Base-by-base conservation (phyloP, 1,140 invertebrate genomes). In the Cotesia chilonis region DNA sequence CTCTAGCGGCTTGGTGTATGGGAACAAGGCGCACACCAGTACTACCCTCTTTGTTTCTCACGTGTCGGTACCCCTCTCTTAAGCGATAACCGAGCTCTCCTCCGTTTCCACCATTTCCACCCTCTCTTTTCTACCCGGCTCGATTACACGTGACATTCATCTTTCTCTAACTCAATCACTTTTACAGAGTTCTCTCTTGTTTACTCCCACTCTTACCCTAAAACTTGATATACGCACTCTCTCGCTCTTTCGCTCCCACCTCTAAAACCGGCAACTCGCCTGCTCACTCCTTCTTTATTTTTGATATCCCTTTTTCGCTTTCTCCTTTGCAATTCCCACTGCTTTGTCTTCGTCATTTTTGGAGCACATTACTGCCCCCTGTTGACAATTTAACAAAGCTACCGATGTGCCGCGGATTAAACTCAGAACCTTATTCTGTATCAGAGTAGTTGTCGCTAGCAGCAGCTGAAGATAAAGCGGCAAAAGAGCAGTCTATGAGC, bases 381-480 rank as follows among this genome's bases (percentile, higher is more conserved):
- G 79, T 79, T 79, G 85, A 77, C 79, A 74, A 79, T 76, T 81
- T 81, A 66, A 74, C 72, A 78, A 83, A 86, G 84, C 83, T 81
- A 79, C 75, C 81, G 79, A 85, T 80, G 78, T 83, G 79, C 83
- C 82, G 82, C 83, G 83, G 83, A 85, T 86, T 84, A 86, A 84
- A 87, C 83, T 85, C 82, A 82, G 77, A 72, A 38, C 17, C 36
- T n/a, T 57, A 35, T 64, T 57, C 35, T 51, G 37, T 52, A 68
- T 52, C 36, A 4, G 37, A 54, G 60, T 38, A 37, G 54, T 55
- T 54, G 20, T 38, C 20, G 54, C 54, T 36, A 20, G 52, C 52
- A 14, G n/a, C 54, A 57, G 60, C n/a, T 5, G 41, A 47, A 47
- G 41, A 47, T 47, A 47, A 47, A 47, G 41, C 41, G 41, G 41